Evolutionary conservation across 2,888 invertebrate species (phyloP), one percentile per base, ranked within the genome.

Genomic region (Trachelus iudaicus): DNA sequence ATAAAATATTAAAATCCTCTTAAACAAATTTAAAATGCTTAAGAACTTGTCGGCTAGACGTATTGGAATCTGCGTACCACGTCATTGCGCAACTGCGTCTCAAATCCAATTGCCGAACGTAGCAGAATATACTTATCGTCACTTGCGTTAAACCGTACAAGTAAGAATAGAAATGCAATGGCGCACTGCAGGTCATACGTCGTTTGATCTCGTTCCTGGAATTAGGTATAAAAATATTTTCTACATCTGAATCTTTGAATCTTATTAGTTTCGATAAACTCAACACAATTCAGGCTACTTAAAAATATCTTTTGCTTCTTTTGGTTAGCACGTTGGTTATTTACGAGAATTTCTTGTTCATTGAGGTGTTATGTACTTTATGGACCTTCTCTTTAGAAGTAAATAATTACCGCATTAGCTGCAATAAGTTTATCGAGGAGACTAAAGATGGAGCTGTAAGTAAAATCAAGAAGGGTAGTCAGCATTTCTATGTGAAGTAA

Each of bases 401-500:
- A 56, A 0, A 23, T 15, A 34, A 71, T 79, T 35, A 79, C 79
- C 76, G 69, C 80, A 81, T 83, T 85, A 69, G 88, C 88, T 34
- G 81, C 81, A 75, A 84, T 81, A 69, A 90, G 86, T 76, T 89
- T 83, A 74, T 89, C 87, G 80, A 89, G 85, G 75, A 85, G 85
- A 75, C 69, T 79, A 75, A 86, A 85, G 81, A 88, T 87, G 78
- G 85, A 79, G 76, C 79, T 80, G 79, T 87, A 89, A 33, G 89
- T 90, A 33, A 83, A 84, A 35, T 89, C 88, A 81, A 90, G 82
- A 76, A 90, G 87, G 76, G 84, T 86, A 78, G 88, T 86, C 75
- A 97, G 91, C 78, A 95, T 94, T 73, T 94, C 94, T 80, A 97
- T 93, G 71, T 96, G 94, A 1, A 95, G 94, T 0, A 96, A 96